Conservation (phyloP, 2,888 invertebrate species). For the Choreutis nemorana region DNA sequence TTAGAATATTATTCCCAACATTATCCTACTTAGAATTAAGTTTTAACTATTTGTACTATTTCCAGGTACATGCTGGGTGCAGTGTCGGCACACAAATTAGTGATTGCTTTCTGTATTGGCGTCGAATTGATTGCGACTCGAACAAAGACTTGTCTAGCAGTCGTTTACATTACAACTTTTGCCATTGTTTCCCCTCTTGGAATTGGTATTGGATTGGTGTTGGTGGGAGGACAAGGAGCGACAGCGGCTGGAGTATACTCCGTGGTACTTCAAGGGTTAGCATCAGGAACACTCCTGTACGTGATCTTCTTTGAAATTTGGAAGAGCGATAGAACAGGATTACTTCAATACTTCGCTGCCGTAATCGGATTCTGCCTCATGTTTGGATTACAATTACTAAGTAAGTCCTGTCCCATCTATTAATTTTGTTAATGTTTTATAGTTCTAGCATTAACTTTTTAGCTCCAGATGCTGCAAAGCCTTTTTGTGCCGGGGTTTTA, state of each 20-base stretch:
- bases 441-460: conserved; percentile 6
- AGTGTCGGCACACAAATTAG: conserved; percentile 84
- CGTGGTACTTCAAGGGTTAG: conserved; percentile 81
- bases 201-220: conserved; percentile 75
- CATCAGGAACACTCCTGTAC: conserved; percentile 91
- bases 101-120: conserved; percentile 88
- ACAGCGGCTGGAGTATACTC: conserved; percentile 69
- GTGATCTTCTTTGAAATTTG: conserved; percentile 97
- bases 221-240: conserved; percentile 67
- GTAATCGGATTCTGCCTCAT: conserved; percentile 75
- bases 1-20: no score
- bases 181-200: conserved; percentile 83
- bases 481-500: no score
- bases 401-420: conserved; percentile 43
- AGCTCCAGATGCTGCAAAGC: conserved; percentile 1
- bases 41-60: conserved; percentile 7
- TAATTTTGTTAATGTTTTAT: conserved; percentile 1
- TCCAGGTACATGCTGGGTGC: conserved; percentile 83
- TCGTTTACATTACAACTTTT: conserved; percentile 77
- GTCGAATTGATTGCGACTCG: conserved; percentile 79
- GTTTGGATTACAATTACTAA: conserved; percentile 71
- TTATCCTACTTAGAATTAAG: background rate
- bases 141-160: conserved; percentile 67
- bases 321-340: conserved; percentile 61
- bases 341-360: conserved; percentile 72